Base-by-base conservation (phyloP, 2,113 vertebrate species). In the Ageneiosus marmoratus region DNA sequence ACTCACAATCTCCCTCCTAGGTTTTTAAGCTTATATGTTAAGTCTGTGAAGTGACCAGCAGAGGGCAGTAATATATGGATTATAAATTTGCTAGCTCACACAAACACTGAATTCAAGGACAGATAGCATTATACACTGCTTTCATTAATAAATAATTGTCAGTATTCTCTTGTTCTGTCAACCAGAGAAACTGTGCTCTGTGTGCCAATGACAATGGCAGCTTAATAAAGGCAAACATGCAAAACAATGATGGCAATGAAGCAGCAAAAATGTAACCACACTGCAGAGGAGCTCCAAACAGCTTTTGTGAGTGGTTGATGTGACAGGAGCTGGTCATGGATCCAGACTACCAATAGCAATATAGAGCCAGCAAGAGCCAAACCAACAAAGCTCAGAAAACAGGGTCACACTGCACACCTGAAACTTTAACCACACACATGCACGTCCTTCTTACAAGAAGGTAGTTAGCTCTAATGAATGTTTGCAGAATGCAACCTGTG, bases 201-300 rank as follows among this genome's bases (percentile, higher is more conserved):
- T 90, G 92, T 90, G 90, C 90, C 84, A 87, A 90, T 89, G 83
- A 90, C 88, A 83, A 86, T 73, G 77, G 89, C 83, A 86, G 82
- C 90, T 90, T 88, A 89, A 89, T 91, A 85, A 80, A 91, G 91
- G 89, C 90, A 80, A 81, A 86, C 88, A 90, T 89, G 89, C 89
- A 90, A 88, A 89, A 88, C 83, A 87, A 88, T 88, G 69, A 88
- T 92, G 91, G 87, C 95, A 96, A 96, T 94, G 95, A 94, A 87
- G 96, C 96, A 96, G 97, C 96, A 96, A 95, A 76, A 97, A 97
- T 96, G 96, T 95, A 92, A 93, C 92, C 91, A 93, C 87, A 85
- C 89, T 79, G 93, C 93, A 95, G 96, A 95, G 95, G 96, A 98
- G 97, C 97, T 98, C 96, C 97, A 96, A 97, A 98, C 96, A 98